These are phyloP conservation scores for Gallirallus australis DNA, from an alignment of 2,797 vertebrate genomes.

Conservation along the genomic window DNA sequence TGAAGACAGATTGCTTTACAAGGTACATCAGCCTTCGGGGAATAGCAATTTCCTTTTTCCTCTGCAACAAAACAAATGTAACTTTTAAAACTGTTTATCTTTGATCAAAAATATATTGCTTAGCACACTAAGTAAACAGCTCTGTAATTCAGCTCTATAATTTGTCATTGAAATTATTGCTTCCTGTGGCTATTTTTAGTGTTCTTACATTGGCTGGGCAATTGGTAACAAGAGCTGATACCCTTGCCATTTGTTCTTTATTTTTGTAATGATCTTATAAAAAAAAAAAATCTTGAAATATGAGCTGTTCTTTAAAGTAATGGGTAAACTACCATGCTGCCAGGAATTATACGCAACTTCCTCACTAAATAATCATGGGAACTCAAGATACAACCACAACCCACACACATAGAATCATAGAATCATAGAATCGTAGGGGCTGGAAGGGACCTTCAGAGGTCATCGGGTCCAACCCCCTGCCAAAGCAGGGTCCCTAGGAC, in stretches of 20 bases:
- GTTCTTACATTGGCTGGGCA: slow-evolving; percentile 72
- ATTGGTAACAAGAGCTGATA: slow-evolving; percentile 78
- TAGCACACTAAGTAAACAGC: slow-evolving; percentile 83
- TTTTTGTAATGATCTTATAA: slow-evolving; percentile 74
- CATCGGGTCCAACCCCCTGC: too few relatives aligned
- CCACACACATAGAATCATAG: slow-evolving; percentile 6
- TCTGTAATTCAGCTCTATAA: slow-evolving; percentile 84
- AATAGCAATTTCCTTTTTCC: slow-evolving; percentile 87
- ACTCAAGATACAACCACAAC: slow-evolving; percentile 77
- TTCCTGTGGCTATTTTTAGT: slow-evolving; percentile 87
- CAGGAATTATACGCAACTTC: slow-evolving; percentile 74
- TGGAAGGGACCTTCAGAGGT: too few relatives aligned
- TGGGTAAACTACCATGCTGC: slow-evolving; percentile 70
- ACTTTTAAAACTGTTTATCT: slow-evolving; percentile 86
- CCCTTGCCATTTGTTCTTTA: slow-evolving; percentile 73
- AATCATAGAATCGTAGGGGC: too few relatives aligned
- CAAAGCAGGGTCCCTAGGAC: too few relatives aligned
- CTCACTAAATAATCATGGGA: slow-evolving; percentile 79
- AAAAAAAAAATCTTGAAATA: slow-evolving; percentile 70
- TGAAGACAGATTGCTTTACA: slow-evolving; percentile 84
- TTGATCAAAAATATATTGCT: slow-evolving; percentile 88
- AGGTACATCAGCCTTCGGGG: slow-evolving; percentile 85
- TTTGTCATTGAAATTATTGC: slow-evolving; percentile 84
- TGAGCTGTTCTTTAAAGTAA: slow-evolving; percentile 76
- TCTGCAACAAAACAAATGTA: slow-evolving; percentile 81